These are phyloP conservation scores for Streptopelia turtur DNA, from an alignment of 2,797 vertebrate genomes.

Conservation along the genomic window DNA sequence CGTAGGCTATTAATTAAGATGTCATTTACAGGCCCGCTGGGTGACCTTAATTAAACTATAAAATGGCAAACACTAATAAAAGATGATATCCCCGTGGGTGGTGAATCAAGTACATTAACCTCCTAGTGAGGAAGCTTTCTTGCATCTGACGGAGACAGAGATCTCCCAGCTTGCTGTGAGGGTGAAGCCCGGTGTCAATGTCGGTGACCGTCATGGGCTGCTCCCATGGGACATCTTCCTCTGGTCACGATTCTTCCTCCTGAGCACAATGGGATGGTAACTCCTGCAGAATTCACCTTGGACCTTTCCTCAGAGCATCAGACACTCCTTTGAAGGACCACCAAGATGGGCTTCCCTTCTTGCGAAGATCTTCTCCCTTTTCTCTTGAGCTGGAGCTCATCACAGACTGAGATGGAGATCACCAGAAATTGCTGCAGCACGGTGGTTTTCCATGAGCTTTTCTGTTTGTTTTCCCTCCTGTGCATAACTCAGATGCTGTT, in stretches of 20 bases:
- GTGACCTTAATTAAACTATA: slow-evolving; percentile 66
- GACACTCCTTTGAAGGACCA: background rate
- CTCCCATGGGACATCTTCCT: fast-evolving
- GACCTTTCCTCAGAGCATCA: background rate
- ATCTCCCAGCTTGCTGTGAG: background rate
- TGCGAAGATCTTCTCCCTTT: background rate
- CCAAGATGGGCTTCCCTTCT: background rate
- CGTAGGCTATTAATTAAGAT: slow-evolving; percentile 59
- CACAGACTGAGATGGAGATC: background rate
- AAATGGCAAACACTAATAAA: slow-evolving; percentile 61
- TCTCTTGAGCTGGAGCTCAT: background rate
- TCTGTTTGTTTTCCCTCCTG: background rate
- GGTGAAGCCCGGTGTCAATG: background rate
- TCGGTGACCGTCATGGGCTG: background rate
- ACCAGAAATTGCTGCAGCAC: fast-evolving
- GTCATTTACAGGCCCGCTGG: slow-evolving; percentile 62
- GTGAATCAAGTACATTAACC: slow-evolving; percentile 42
- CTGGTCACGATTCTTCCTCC: fast-evolving
- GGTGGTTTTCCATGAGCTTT: background rate
- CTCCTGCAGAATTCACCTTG: background rate
- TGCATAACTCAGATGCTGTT: background rate
- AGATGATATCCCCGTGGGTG: slow-evolving; percentile 27
- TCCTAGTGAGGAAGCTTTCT: slow-evolving; percentile 14
- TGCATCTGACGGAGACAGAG: background rate
- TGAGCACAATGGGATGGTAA: fast-evolving